Conservation (phyloP, 2,113 vertebrate genomes). For the Cheilinus undulatus region DNA sequence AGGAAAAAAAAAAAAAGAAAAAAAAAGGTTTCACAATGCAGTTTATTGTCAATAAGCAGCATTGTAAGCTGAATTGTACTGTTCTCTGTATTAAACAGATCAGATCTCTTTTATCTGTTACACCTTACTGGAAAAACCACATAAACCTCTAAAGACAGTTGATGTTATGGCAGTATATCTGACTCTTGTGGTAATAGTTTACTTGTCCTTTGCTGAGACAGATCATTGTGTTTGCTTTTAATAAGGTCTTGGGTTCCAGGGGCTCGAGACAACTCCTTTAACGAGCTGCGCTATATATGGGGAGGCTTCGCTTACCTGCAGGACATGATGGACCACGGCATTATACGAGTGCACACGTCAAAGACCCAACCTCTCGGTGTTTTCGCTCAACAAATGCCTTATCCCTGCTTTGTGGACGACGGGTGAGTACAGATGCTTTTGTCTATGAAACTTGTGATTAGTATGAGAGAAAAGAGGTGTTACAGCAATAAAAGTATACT, state of each 20-base stretch:
- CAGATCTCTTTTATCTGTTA: neutral
- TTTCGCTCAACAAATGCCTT: slow-evolving; percentile 96
- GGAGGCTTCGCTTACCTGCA: slow-evolving; percentile 96
- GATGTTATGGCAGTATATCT: slow-evolving; percentile 16
- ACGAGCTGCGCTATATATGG: slow-evolving; percentile 94
- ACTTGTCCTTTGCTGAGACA: slow-evolving; percentile 48
- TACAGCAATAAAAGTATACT: slow-evolving; percentile 42
- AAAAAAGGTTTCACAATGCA: too few relatives aligned
- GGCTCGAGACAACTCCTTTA: slow-evolving; percentile 91
- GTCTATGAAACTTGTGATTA: slow-evolving; percentile 39
- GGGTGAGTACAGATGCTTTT: slow-evolving; percentile 84
- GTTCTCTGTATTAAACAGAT: neutral
- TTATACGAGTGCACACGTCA: slow-evolving; percentile 87
- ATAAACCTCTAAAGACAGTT: slow-evolving; percentile 28
- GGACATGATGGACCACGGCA: slow-evolving; percentile 93
- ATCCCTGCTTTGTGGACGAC: slow-evolving; percentile 94
- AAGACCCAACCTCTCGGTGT: slow-evolving; percentile 87
- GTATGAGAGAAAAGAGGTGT: slow-evolving; percentile 28
- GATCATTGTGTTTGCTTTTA: slow-evolving; percentile 61
- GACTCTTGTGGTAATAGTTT: slow-evolving; percentile 33
- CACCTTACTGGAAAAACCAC: slow-evolving; percentile 30
- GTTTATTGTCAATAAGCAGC: too few relatives aligned
- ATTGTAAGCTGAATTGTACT: neutral
- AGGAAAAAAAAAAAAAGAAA: too few relatives aligned
- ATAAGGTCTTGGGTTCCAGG: slow-evolving; percentile 94